Base-by-base conservation (phyloP, 2,113 vertebrate species). In the Nothobranchius furzeri region DNA sequence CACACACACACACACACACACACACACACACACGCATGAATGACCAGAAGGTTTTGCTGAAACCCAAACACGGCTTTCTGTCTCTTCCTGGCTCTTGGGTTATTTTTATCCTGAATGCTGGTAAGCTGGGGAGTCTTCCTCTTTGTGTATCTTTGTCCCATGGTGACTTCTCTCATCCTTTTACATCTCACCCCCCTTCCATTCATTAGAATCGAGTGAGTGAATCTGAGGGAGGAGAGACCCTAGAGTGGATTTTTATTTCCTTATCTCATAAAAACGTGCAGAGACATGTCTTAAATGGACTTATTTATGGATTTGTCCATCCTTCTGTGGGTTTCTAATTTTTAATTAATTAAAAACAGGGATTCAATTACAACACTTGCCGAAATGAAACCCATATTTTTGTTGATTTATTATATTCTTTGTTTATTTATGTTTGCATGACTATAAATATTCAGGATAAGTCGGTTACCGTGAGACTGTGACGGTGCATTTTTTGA, bases 91-190 rank as follows among this genome's bases (percentile, higher is more conserved):
- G 56, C 79, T 83, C 60, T 59, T 42, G 25, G 68, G 78, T 86
- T 90, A 88, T 87, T 87, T 86, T 87, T 87, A 85, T 79, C 80
- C 69, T 60, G 46, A 66, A 75, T 78, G 72, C 78, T 75, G 10
- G 35, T 80, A 51, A 81, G 75, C 73, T 52, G 12, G 20, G 53
- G 68, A 67, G 64, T 81, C 59, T 82, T 76, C 61, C 60, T 69
- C 70, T 78, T 60, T 75, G 50, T 9, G 10, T 25, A 62, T 71
- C 73, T 62, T 69, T 68, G 68, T 60, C 80, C 76, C 73, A 60
- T 42, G 45, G 82, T 79, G 81, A 60, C 78, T 76, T 77, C 67
- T 67, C 47, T 50, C 58, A 49, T 69, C 57, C 61, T 70, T 75
- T 88, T 47, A 60, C 50, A 71, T 51, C 63, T 47, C 7, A 45